phyloP scores from a whole-genome alignment of 2,113 vertebrate species.

The Sorex araneus region DNA sequence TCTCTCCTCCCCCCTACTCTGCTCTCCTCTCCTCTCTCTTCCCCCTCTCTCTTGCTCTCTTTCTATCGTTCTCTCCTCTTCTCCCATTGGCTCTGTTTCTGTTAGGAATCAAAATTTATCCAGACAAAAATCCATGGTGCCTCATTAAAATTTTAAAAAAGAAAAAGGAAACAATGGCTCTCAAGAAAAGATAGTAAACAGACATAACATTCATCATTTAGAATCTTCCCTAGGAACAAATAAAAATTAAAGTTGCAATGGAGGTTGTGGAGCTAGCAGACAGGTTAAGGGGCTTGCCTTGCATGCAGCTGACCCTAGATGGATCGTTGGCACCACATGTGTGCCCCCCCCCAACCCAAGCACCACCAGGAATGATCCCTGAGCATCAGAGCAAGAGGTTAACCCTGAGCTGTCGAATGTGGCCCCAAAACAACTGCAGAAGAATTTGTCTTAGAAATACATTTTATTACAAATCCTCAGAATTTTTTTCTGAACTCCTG shows the following conservation, averaged over 20 bases:
- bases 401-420: too few species aligned
- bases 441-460: neutral
- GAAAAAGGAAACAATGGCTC: neutral
- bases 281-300: too few species aligned
- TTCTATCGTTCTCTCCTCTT: neutral
- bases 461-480: neutral
- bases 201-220: neutral
- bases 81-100: neutral
- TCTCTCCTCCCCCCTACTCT: neutral
- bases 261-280: neutral
- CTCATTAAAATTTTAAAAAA: neutral
- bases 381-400: too few species aligned
- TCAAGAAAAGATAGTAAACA: neutral
- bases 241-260: too few species aligned
- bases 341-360: too few species aligned
- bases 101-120: neutral
- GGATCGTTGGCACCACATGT: too few species aligned
- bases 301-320: too few species aligned
- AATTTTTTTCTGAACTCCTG: conserved; percentile 40
- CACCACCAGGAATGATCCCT: too few species aligned
- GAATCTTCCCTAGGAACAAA: neutral
- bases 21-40: neutral
- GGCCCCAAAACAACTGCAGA: neutral
- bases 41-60: too few species aligned
- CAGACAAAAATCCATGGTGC: too few species aligned